Conservation (phyloP, 2,113 vertebrate species). For the Silurus glanis region DNA sequence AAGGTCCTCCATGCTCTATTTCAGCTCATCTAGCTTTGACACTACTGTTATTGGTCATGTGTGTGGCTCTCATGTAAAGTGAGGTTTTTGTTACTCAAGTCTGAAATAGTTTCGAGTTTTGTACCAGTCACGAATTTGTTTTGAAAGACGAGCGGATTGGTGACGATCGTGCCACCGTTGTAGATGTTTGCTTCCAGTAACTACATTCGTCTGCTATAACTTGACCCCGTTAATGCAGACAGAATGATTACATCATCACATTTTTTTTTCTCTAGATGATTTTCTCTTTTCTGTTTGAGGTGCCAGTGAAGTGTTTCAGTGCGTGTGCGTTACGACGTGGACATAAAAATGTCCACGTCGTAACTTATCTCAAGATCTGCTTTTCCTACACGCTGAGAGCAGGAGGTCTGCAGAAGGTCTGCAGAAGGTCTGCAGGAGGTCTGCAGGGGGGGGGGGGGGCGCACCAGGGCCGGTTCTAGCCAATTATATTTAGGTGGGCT, state of each 20-base stretch:
- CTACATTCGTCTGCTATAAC: constrained; percentile 35
- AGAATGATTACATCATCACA: constrained; percentile 31
- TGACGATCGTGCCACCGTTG: no score
- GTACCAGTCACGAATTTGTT: background rate
- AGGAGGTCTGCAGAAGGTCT: no score
- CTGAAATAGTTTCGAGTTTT: background rate
- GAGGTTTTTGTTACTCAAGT: background rate
- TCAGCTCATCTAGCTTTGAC: background rate
- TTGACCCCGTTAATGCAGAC: constrained; percentile 27
- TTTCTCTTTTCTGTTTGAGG: constrained; percentile 14
- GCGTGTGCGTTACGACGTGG: constrained; percentile 16
- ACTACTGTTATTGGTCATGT: background rate
- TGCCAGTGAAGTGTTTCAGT: constrained; percentile 15
- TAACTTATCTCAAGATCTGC: no score
- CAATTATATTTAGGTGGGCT: no score
- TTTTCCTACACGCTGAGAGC: no score
- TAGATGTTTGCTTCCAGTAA: constrained; percentile 1
- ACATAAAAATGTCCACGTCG: no score
- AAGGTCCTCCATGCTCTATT: background rate
- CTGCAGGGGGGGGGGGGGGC: no score
- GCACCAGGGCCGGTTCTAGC: no score
- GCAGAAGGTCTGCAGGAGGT: no score
- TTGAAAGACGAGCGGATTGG: background rate
- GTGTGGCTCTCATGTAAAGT: background rate
- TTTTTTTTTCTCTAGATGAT: constrained; percentile 18